Evolutionary conservation across 2,797 vertebrate species (phyloP).

Genomic region (Myiotriccus ornatus): DNA sequence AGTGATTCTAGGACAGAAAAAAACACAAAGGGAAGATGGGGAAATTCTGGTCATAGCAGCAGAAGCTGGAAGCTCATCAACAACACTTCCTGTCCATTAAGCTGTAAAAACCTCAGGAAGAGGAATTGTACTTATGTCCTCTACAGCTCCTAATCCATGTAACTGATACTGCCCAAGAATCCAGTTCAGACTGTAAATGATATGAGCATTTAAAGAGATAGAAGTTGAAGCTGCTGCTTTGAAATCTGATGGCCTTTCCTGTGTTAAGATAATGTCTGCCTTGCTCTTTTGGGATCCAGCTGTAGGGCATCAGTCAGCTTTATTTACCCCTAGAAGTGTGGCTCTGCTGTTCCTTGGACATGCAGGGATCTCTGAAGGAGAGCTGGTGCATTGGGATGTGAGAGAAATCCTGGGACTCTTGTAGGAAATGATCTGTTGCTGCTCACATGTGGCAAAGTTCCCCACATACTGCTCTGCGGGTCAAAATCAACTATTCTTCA

Average conservation of each 20-base stretch:
- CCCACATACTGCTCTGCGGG: background rate
- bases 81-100: constrained; percentile 53
- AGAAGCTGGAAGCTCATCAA: constrained; percentile 27
- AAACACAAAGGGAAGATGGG: constrained; percentile 22
- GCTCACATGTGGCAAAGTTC: background rate
- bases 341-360: background rate
- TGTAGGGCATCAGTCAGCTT: background rate
- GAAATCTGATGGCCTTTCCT: constrained; percentile 16
- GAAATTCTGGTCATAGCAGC: background rate
- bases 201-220: constrained; percentile 23
- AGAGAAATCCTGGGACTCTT: background rate
- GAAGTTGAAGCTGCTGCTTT: constrained; percentile 17
- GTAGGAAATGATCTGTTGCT: background rate
- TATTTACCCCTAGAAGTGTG: background rate
- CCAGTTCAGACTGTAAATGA: constrained; percentile 35
- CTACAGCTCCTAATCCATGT: constrained; percentile 23
- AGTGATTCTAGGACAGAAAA: constrained; percentile 39
- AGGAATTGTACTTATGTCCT: constrained; percentile 33
- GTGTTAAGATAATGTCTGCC: background rate
- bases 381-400: background rate
- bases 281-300: background rate
- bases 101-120: constrained; percentile 47
- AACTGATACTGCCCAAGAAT: constrained; percentile 38
- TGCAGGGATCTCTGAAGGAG: background rate
- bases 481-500: background rate